Percentiles rank a stretch among this genome's conserved stretches.
These are phyloP conservation scores for Rhodeus uyekii DNA, from an alignment of 2,797 vertebrate species.

Conservation along the genomic window DNA sequence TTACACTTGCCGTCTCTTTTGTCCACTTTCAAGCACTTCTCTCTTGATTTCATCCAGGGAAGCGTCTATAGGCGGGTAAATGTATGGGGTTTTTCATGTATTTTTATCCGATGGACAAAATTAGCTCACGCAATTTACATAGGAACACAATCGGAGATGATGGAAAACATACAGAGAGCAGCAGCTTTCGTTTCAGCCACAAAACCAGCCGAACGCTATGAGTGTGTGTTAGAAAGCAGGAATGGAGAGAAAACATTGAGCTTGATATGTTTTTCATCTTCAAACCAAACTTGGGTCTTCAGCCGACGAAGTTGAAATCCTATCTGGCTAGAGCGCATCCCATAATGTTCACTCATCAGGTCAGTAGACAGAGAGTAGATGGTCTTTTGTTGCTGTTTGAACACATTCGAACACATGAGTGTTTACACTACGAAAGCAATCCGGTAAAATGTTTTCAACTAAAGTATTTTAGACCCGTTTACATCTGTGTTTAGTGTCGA, in stretches of 20 bases:
- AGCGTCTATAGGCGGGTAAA: background rate
- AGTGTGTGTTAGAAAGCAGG: background rate
- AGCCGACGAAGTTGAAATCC: background rate
- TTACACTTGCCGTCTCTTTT: background rate
- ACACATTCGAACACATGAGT: background rate
- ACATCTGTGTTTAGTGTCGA: no score
- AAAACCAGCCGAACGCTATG: background rate
- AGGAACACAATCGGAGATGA: rapidly evolving
- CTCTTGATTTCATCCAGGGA: background rate
- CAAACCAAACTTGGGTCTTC: background rate
- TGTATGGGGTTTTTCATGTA: background rate
- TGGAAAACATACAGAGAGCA: background rate
- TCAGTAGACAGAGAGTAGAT: background rate
- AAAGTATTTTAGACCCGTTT: no score
- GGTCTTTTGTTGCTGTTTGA: background rate
- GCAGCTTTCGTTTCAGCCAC: rapidly evolving
- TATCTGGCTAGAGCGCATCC: background rate
- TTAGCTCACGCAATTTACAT: background rate
- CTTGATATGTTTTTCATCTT: background rate
- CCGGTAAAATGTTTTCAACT: background rate
- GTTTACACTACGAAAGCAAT: background rate
- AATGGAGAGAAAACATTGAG: background rate
- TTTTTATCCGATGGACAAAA: background rate
- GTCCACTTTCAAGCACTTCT: background rate
- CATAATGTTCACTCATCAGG: background rate